These are phyloP conservation scores for Scaptomyza montana DNA, from an alignment of 1,140 invertebrate species.

Conservation along the genomic window DNA sequence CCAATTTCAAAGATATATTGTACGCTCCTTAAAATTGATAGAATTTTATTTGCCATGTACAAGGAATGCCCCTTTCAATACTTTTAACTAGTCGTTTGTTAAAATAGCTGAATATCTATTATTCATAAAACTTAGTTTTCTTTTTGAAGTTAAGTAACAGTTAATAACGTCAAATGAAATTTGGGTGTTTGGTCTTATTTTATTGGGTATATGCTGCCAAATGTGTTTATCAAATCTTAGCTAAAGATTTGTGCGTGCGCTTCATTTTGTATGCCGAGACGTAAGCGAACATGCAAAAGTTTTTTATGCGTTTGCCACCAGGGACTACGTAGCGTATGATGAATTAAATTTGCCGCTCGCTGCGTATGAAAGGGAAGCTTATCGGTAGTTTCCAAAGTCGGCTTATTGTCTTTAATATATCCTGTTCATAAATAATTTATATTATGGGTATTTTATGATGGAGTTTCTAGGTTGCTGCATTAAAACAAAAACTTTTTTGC, in stretches of 20 bases:
- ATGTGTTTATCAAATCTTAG: conserved; percentile 62
- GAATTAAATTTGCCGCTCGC: conserved; percentile 49
- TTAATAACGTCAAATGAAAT: conserved; percentile 31
- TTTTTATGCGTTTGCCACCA: conserved; percentile 32
- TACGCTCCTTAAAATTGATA: no score
- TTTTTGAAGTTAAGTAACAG: conserved; percentile 5
- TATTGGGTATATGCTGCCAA: conserved; percentile 16
- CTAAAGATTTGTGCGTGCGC: conserved; percentile 52
- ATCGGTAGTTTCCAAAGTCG: conserved; percentile 10
- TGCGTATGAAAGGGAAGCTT: conserved; percentile 12
- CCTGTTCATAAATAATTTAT: neutral
- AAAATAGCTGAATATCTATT: no score
- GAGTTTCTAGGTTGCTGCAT: neutral
- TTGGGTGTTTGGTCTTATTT: conserved; percentile 29
- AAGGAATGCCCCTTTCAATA: no score
- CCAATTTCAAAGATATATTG: no score
- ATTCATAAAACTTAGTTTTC: no score
- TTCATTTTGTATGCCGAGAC: conserved; percentile 64
- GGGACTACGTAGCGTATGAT: conserved; percentile 60
- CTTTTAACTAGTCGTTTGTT: no score
- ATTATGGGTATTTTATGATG: neutral
- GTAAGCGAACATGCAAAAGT: conserved; percentile 55
- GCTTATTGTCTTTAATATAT: conserved; percentile 33
- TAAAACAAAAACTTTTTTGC: no score
- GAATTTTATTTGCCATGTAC: no score